Conservation (phyloP, 2,113 vertebrate species). For the Rafetus swinhoei region DNA sequence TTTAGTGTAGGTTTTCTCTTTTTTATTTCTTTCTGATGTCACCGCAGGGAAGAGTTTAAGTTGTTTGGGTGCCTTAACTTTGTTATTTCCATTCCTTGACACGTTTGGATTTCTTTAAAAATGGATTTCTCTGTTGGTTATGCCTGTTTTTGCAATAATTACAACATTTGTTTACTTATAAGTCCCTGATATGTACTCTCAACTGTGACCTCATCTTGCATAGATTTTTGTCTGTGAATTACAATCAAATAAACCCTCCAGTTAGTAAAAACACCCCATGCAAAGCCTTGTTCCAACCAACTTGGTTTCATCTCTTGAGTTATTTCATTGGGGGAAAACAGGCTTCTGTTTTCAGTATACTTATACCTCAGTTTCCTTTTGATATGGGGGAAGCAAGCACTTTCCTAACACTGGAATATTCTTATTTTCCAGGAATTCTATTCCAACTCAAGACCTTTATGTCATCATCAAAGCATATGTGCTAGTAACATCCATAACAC, state of each 20-base stretch:
- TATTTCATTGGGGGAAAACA: not conserved
- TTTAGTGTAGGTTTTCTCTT: not conserved
- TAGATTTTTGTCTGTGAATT: not conserved
- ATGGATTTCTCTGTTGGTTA: not conserved
- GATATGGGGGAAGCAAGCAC: not conserved
- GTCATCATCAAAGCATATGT: slow-evolving; percentile 89
- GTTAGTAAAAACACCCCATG: not conserved
- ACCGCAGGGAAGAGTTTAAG: not conserved
- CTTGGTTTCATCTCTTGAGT: not conserved
- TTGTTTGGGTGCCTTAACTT: not conserved
- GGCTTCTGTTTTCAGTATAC: not conserved
- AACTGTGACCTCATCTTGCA: not conserved
- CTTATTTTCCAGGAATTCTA: slow-evolving; percentile 66
- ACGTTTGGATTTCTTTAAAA: not conserved
- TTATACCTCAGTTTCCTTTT: not conserved
- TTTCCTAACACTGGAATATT: slow-evolving; percentile 15
- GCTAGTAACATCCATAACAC: slow-evolving; percentile 90
- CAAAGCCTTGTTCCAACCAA: not conserved
- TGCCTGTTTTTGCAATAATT: not conserved
- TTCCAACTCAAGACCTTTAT: slow-evolving; percentile 74
- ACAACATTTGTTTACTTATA: not conserved
- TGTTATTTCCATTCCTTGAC: not conserved
- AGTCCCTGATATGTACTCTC: not conserved
- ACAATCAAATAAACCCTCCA: not conserved
- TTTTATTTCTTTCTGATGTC: not conserved